Evolutionary conservation across 2,888 invertebrate genomes (phyloP).

Genomic region (Lordiphosa fenestrarum): DNA sequence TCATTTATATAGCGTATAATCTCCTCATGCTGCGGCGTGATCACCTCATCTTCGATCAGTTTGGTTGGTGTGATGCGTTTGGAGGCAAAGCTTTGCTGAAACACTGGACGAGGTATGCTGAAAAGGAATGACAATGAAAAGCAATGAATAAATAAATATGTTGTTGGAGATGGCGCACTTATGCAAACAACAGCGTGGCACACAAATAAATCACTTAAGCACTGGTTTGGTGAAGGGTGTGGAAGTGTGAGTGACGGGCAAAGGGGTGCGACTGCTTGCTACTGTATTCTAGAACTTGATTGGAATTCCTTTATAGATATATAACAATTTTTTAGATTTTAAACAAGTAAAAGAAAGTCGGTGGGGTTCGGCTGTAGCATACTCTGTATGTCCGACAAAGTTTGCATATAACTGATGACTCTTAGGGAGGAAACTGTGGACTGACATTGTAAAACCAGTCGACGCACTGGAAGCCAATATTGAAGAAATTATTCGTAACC

Average conservation of each 20-base stretch:
- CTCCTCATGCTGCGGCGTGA: constrained; percentile 91
- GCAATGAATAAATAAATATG: constrained; percentile 52
- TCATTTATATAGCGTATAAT: constrained; percentile 92
- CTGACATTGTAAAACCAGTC: too few species aligned
- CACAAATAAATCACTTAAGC: constrained; percentile 44
- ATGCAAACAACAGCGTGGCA: constrained; percentile 42
- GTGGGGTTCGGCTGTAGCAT: too few species aligned
- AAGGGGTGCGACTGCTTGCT: constrained; percentile 11
- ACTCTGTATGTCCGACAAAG: too few species aligned
- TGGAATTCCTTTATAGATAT: too few species aligned
- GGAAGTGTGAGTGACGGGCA: not conserved
- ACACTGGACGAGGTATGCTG: constrained; percentile 91
- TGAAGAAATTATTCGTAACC: too few species aligned
- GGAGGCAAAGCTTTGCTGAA: constrained; percentile 81
- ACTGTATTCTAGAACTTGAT: constrained; percentile 3
- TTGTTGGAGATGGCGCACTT: constrained; percentile 29
- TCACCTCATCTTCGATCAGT: constrained; percentile 81
- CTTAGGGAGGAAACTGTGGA: too few species aligned
- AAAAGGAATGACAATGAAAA: constrained; percentile 56
- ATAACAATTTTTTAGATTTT: too few species aligned
- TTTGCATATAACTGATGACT: too few species aligned
- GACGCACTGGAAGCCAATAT: too few species aligned
- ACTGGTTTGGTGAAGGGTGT: constrained; percentile 29
- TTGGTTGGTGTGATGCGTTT: constrained; percentile 80
- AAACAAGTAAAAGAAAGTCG: too few species aligned